These are phyloP conservation scores for Griposia aprilina DNA, from an alignment of 2,888 invertebrate genomes.

Conservation along the genomic window DNA sequence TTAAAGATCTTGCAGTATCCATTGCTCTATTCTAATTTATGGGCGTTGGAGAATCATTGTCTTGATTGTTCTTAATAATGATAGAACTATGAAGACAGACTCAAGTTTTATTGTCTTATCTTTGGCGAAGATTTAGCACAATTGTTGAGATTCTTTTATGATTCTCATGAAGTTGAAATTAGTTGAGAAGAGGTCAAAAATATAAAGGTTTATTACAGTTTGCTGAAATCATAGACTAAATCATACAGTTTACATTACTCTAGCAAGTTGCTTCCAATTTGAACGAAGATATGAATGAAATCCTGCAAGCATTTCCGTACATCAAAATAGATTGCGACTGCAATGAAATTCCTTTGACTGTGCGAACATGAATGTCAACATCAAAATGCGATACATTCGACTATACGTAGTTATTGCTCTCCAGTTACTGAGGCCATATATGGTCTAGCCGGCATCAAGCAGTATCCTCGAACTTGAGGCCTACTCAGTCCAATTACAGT, in stretches of 20 bases:
- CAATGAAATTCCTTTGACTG: slow-evolving; percentile 40
- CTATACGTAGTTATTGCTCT: slow-evolving; percentile 37
- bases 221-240: slow-evolving; percentile 1
- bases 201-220: background rate
- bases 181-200: slow-evolving; percentile 13
- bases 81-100: slow-evolving; percentile 20
- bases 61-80: slow-evolving; percentile 29
- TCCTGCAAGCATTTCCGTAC: slow-evolving; percentile 31
- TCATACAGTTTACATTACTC: slow-evolving; percentile 10
- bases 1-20: slow-evolving; percentile 30
- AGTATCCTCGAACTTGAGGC: slow-evolving; percentile 68
- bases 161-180: slow-evolving; percentile 18
- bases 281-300: slow-evolving; percentile 25
- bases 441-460: slow-evolving; percentile 49
- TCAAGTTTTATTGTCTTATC: background rate
- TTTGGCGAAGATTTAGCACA: slow-evolving; percentile 11
- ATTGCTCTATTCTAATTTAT: slow-evolving; percentile 39
- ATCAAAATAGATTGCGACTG: slow-evolving; percentile 43
- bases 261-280: slow-evolving; percentile 2
- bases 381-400: slow-evolving; percentile 35
- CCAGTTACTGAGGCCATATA: slow-evolving; percentile 60
- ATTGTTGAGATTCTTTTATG: background rate
- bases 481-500: slow-evolving; percentile 60
- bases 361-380: slow-evolving; percentile 54
- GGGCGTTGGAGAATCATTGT: slow-evolving; percentile 16